Evolutionary conservation across 2,797 vertebrate genomes (phyloP).

Genomic region (Simalia tracyae): DNA sequence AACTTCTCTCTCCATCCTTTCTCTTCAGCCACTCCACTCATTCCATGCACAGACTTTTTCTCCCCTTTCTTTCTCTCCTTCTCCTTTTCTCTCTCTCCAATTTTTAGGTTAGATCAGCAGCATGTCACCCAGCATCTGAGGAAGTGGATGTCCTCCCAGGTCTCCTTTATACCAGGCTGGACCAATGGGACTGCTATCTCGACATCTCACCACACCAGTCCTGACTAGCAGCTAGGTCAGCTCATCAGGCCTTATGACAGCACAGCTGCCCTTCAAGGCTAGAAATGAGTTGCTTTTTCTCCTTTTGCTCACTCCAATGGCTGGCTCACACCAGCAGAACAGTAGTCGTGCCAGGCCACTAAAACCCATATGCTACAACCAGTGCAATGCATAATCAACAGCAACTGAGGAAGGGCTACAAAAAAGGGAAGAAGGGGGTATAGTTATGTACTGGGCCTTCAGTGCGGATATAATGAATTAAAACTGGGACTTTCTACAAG

Average conservation of each 20-base stretch:
- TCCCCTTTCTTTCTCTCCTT: neutral
- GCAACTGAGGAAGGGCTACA: neutral
- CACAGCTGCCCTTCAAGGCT: neutral
- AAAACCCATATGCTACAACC: neutral
- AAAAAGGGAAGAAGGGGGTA: neutral
- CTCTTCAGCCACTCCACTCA: neutral
- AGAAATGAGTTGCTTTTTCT: neutral
- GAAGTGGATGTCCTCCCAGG: neutral
- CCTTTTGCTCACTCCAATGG: neutral
- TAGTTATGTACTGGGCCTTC: neutral
- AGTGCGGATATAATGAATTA: neutral
- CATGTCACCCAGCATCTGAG: neutral
- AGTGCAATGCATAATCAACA: neutral
- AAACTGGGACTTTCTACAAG: neutral
- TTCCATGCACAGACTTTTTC: neutral
- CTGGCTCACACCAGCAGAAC: neutral
- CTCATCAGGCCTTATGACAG: neutral
- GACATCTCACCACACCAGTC: neutral
- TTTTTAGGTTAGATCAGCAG: neutral
- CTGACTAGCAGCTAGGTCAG: neutral
- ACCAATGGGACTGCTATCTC: neutral
- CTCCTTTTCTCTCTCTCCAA: neutral
- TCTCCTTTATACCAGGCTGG: neutral
- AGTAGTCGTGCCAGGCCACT: neutral
- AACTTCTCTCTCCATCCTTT: neutral